Evolutionary conservation across 1,140 invertebrate genomes (phyloP), one percentile per base, ranked within the genome.

Genomic region (Pissodes strobi): DNA sequence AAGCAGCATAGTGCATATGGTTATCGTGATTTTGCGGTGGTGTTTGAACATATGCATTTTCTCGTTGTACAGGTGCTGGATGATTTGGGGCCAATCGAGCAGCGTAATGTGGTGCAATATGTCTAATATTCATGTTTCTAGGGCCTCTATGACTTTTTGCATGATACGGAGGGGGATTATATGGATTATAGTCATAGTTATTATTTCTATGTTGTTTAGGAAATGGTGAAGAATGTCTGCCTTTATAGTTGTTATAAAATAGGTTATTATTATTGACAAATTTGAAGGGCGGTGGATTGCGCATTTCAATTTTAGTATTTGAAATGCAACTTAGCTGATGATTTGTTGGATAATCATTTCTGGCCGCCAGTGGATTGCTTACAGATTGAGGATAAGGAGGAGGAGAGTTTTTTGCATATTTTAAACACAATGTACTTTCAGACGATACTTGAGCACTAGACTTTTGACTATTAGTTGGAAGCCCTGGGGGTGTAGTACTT

Each of bases 1-100:
- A 43, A 23, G 57, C 46, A 13, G 58, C 48, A 12, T 48, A 30
- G 13, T 13, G 15, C 37, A 65, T 62, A 10, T 52, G 46, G 17
- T 25, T 57, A 27, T 51, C 57, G 25, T 57, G 52, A 17, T 19
- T 46, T 39, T 19, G 48, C 10, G 48, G 51, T 18, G 23, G 51
- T 18, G 23, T 22, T 27, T 30, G 39, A 48, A 12, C n/a, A 46
- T 23, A 56, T 13, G 53, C 52, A 30, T 46, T 48, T 38, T 62
- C 46, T 43, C 17, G 19, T 27, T 30, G 56, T n/a, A 23, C 48
- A 1, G 52, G 38, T 8, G 17, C 38, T 34, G 23, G 43, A 27
- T 30, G 22, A 37, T 52, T 23, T 12, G n/a, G n/a, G 5, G 27
- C 22, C 21, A 18, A 12, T 17, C 15, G 25, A 19, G 15, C n/a